Evolutionary conservation across 1,140 invertebrate species (phyloP).

Genomic region (Pinna nobilis): DNA sequence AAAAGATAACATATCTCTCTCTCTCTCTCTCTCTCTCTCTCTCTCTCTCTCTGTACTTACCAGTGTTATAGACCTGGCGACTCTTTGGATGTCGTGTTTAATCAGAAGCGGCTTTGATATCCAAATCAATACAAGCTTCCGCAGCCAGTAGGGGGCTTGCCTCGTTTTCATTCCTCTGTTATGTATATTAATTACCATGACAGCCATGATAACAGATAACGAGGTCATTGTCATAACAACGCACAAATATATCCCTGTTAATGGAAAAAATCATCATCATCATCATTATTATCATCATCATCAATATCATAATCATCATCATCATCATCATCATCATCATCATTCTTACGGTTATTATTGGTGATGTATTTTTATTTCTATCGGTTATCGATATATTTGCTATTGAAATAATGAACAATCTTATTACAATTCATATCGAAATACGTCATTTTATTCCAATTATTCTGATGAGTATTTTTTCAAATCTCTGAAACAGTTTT

Average conservation of each 20-base stretch:
- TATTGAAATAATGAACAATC: background rate
- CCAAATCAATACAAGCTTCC: constrained; percentile 57
- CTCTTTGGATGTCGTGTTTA: constrained; percentile 63
- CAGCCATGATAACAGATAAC: constrained; percentile 72
- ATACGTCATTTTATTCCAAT: too few species aligned
- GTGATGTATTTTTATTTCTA: background rate
- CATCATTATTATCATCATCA: too few species aligned
- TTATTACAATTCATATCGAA: too few species aligned
- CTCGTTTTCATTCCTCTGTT: constrained; percentile 67
- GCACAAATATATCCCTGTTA: constrained; percentile 72
- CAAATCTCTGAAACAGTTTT: too few species aligned
- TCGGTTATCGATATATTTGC: background rate
- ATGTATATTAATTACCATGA: constrained; percentile 73
- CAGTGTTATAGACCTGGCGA: constrained; percentile 64
- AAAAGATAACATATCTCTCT: too few species aligned
- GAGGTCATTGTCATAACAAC: constrained; percentile 75
- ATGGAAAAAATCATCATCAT: background rate
- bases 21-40: constrained; percentile 28
- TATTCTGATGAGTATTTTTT: too few species aligned
- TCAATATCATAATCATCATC: too few species aligned
- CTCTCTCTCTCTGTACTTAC: constrained; percentile 48
- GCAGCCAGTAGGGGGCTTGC: constrained; percentile 64
- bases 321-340: too few species aligned
- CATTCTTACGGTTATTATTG: background rate
- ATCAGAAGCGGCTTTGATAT: constrained; percentile 60